Conservation (phyloP, 2,113 vertebrate genomes). For the Glaucomys volans region DNA sequence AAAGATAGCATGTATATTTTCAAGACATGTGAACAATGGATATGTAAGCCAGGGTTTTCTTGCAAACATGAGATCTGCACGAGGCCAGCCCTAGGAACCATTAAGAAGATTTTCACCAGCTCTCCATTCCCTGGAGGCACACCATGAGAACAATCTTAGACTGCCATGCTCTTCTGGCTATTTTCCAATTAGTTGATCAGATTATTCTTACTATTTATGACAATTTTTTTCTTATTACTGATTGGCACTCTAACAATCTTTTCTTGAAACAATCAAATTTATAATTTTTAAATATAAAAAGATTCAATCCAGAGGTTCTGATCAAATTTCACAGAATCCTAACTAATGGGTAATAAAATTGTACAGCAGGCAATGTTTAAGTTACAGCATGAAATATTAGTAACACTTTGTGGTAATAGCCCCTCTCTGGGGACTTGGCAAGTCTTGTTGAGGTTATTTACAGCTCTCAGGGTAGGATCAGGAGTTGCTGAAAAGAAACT, state of each 20-base stretch:
- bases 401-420: background rate
- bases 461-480: background rate
- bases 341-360: constrained; percentile 75
- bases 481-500: constrained; percentile 26
- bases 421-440: background rate
- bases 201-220: constrained; percentile 63
- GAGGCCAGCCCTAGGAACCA: background rate
- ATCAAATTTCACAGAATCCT: constrained; percentile 73
- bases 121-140: background rate
- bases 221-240: constrained; percentile 62
- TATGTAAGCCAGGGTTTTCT: background rate
- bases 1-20: background rate
- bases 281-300: constrained; percentile 77
- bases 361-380: constrained; percentile 15
- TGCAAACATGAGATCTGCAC: background rate
- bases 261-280: constrained; percentile 70
- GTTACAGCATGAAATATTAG: constrained; percentile 38
- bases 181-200: constrained; percentile 49
- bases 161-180: background rate
- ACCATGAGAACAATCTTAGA: background rate
- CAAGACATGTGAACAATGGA: background rate
- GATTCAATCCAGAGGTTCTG: constrained; percentile 74
- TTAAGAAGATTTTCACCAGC: background rate
- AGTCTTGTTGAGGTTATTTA: background rate
- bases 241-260: constrained; percentile 78